Evolutionary conservation across 2,888 invertebrate genomes (phyloP).

Genomic region (Torymus tubicola): DNA sequence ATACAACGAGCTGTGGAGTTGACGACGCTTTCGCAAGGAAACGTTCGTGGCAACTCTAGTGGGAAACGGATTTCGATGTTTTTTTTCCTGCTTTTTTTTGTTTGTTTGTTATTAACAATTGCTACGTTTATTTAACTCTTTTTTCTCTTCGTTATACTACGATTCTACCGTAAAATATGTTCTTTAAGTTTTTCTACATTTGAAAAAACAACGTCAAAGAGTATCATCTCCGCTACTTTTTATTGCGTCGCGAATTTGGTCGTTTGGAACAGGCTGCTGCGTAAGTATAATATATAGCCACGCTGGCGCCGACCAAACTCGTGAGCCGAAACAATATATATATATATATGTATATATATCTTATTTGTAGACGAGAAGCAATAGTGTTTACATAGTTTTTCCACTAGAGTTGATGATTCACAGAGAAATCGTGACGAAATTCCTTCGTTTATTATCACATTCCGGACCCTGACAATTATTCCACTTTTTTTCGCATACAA

Average conservation of each 20-base stretch:
- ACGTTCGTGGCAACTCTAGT: conserved; percentile 28
- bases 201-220: neutral
- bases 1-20: neutral
- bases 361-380: neutral
- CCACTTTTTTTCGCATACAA: conserved; percentile 10
- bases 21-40: conserved; percentile 15
- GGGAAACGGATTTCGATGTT: conserved; percentile 3
- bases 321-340: neutral
- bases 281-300: neutral
- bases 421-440: conserved; percentile 9
- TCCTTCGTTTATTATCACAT: conserved; percentile 38
- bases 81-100: conserved; percentile 10
- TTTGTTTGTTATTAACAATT: neutral
- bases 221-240: too few species aligned
- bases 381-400: neutral
- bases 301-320: conserved; percentile 5
- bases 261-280: conserved; percentile 11
- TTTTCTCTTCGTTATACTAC: neutral
- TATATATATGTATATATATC: too few species aligned
- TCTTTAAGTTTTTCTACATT: neutral
- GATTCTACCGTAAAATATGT: conserved; percentile 8
- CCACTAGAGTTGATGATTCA: conserved; percentile 32
- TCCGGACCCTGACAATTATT: conserved; percentile 18
- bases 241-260: conserved; percentile 10
- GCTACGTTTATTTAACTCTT: neutral